Base-by-base conservation (phyloP, 2,113 vertebrate species). In the Globicephala melas region DNA sequence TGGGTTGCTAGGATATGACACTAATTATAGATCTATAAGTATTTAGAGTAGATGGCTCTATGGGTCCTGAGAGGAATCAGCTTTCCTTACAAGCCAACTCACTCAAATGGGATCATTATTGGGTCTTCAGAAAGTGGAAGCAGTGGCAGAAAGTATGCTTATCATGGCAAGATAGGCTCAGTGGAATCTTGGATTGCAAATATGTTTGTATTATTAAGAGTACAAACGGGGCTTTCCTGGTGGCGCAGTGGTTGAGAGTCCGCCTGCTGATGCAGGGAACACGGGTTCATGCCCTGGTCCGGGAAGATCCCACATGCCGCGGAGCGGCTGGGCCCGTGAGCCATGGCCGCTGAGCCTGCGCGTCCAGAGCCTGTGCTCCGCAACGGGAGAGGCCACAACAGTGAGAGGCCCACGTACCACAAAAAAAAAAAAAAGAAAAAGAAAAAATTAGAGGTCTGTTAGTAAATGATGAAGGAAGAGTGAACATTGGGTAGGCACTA, bases 231-330 rank as follows among this genome's bases (percentile, higher is more conserved):
- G 44, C 44, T 47, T 47, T 10, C 9, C 44, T 47, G 44, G 44
- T 47, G 44, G 44, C 2, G 0, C 44, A 11, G 44, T 47, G 9
- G 44, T 47, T 47, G 44, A 47, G 44, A 47, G 44, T 47, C 44
- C 2, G 2, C 44, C 44, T 47, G 9, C 44, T 9, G 44, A 47
- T 47, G 44, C 2, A 47, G 44, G 44, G 44, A 9, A 10, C 44
- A 47, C 0, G 44, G 44, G 44, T 47, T 47, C 9, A 0, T 47
- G 44, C 44, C 9, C 44, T 9, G 0, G 9, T 47, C 8, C 0
- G 44, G 44, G 44, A 47, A 0, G 44, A 47, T 47, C 44, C 44
- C 44, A 47, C 44, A 0, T 47, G 44, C 44, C 44, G 2, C 10
- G 44, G 44, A 47, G 44, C 9, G 44, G 44, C 44, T 47, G 44